phyloP scores from a whole-genome alignment of 2,113 vertebrate species.

The Tragelaphus scriptus region DNA sequence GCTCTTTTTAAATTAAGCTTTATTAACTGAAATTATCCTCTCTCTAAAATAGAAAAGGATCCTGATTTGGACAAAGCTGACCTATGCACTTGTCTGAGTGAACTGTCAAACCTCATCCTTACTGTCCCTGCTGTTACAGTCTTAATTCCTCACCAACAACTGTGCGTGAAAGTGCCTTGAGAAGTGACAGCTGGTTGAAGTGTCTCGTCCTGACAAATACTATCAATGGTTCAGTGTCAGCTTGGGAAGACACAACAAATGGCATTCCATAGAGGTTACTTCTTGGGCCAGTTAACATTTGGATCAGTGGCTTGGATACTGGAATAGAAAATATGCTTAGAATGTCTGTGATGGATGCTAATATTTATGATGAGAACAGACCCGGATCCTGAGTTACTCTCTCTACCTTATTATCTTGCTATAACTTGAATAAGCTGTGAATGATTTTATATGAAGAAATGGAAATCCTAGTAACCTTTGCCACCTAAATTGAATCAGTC shows the following conservation, averaged over 20 bases:
- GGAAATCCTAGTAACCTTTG: not conserved
- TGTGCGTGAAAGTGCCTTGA: not conserved
- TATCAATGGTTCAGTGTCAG: slow-evolving; percentile 22
- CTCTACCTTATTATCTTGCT: not conserved
- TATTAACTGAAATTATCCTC: slow-evolving; percentile 17
- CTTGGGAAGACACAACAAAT: slow-evolving; percentile 28
- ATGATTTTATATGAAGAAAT: not conserved
- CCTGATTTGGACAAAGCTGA: not conserved
- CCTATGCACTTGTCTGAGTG: not conserved
- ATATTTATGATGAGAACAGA: not conserved
- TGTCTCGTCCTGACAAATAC: slow-evolving; percentile 40
- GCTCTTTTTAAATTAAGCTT: slow-evolving; percentile 25
- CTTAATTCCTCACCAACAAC: slow-evolving; percentile 43
- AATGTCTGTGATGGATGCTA: not conserved
- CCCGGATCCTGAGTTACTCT: not conserved
- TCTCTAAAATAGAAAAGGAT: slow-evolving; percentile 42
- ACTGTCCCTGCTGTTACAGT: not conserved
- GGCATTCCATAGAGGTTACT: not conserved
- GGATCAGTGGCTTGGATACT: not conserved
- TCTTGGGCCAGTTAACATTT: slow-evolving; percentile 11
- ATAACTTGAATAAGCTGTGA: not conserved
- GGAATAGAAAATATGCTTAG: slow-evolving; percentile 18
- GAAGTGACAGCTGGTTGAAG: slow-evolving; percentile 50
- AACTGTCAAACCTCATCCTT: slow-evolving; percentile 2
- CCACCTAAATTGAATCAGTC: not conserved